Percentiles rank a stretch among this genome's conserved stretches.
Evolutionary conservation across 1,140 invertebrate genomes (phyloP).

Genomic region (Drosophila nigrodunni): DNA sequence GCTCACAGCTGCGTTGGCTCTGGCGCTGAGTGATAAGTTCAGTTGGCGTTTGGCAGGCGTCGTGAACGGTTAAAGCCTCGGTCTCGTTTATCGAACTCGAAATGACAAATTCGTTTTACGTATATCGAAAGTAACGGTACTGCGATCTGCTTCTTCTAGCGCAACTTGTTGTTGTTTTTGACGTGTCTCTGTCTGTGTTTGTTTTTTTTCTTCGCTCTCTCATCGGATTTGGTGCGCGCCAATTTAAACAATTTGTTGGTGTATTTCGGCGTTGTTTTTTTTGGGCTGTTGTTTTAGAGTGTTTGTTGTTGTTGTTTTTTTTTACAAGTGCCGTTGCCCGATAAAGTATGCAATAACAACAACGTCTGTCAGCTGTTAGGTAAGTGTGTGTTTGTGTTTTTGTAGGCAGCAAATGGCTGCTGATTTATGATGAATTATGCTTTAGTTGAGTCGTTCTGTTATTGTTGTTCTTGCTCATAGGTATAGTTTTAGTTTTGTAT

Average conservation of each 20-base stretch:
- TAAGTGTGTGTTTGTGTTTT: conserved; percentile 27
- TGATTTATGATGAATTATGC: conserved; percentile 55
- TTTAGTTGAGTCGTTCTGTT: conserved; percentile 4
- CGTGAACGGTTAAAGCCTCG: conserved; percentile 64
- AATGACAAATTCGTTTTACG: not conserved
- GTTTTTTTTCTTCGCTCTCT: not conserved
- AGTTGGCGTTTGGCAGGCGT: conserved; percentile 78
- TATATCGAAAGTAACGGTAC: not conserved
- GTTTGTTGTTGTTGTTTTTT: conserved; percentile 10
- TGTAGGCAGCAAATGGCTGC: conserved; percentile 29
- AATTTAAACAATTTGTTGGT: conserved; percentile 37
- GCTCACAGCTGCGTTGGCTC: conserved; percentile 1
- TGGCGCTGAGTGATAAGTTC: conserved; percentile 71
- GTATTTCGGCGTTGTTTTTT: conserved; percentile 12
- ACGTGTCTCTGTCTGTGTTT: not conserved
- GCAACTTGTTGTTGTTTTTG: conserved; percentile 11
- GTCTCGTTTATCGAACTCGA: conserved; percentile 9
- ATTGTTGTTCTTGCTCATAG: conserved; percentile 28
- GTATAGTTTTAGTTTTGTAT: conserved; percentile 3
- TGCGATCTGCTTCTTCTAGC: conserved; percentile 15
- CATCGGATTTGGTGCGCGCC: conserved; percentile 29
- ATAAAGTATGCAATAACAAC: conserved; percentile 58
- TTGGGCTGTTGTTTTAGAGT: not conserved
- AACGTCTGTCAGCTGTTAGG: conserved; percentile 26
- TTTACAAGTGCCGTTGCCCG: conserved; percentile 14